These are phyloP conservation scores for Pseudoips prasinana DNA, from an alignment of 2,888 invertebrate genomes.

Conservation along the genomic window DNA sequence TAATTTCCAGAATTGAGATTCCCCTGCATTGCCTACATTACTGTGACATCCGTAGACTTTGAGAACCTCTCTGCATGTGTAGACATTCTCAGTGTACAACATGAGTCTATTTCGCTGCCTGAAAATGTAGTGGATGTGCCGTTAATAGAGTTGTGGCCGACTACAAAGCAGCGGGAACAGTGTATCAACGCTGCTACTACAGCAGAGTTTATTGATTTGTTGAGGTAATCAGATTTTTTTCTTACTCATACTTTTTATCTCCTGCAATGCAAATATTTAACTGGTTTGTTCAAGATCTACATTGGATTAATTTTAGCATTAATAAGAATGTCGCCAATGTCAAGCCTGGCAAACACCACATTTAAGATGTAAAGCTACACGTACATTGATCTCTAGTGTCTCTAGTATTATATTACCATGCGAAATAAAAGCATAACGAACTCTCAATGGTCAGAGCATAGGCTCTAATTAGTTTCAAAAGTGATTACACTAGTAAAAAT, in stretches of 20 bases:
- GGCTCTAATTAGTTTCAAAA: too few relatives aligned
- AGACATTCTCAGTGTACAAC: conserved; percentile 84
- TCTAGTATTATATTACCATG: too few relatives aligned
- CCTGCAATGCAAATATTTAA: background rate
- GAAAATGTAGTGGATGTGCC: conserved; percentile 82
- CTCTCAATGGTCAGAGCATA: too few relatives aligned
- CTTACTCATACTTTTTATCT: background rate
- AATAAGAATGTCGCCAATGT: too few relatives aligned
- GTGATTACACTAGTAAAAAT: too few relatives aligned
- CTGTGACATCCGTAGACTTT: conserved; percentile 81
- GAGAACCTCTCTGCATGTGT: conserved; percentile 79
- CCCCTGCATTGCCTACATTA: conserved; percentile 84
- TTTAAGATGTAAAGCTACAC: too few relatives aligned
- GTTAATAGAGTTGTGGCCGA: conserved; percentile 84
- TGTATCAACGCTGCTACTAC: conserved; percentile 82
- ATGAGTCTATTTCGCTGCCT: conserved; percentile 82
- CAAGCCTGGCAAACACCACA: too few relatives aligned
- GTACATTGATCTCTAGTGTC: too few relatives aligned
- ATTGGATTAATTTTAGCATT: too few relatives aligned
- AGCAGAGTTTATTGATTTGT: conserved; percentile 84
- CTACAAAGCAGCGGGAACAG: conserved; percentile 80
- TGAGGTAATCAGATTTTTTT: conserved; percentile 51
- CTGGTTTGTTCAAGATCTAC: too few relatives aligned
- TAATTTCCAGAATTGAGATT: conserved; percentile 78
- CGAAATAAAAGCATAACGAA: too few relatives aligned